Percentiles rank a stretch among this genome's conserved stretches.
phyloP scores from a whole-genome alignment of 2,113 vertebrate species.

The Leptobrachium leishanense region DNA sequence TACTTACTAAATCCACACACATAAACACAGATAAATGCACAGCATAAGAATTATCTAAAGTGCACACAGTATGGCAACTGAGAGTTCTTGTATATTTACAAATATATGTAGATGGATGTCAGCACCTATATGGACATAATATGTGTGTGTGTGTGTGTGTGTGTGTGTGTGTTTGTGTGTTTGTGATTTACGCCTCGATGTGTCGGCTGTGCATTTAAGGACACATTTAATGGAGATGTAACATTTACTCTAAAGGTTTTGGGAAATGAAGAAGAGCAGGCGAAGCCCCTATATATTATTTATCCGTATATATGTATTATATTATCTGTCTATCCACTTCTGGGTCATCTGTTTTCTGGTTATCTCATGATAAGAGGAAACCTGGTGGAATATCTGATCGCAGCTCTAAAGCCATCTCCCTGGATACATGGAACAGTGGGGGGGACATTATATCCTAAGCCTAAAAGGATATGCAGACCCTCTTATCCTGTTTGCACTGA shows the following conservation, averaged over 20 bases:
- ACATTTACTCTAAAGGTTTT: constrained; percentile 15
- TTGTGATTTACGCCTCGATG: background rate
- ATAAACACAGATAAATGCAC: no score
- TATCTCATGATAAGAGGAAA: constrained; percentile 38
- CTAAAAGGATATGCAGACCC: constrained; percentile 36
- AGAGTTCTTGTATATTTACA: no score
- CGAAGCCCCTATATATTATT: background rate
- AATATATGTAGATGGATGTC: background rate
- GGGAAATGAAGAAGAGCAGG: background rate
- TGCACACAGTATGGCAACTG: no score
- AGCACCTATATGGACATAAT: no score
- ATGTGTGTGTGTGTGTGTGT: no score
- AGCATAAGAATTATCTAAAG: no score
- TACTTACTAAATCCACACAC: no score
- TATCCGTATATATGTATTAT: background rate
- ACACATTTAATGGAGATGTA: constrained; percentile 4
- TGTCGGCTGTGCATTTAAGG: background rate
- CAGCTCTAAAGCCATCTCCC: constrained; percentile 29
- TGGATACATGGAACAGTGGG: constrained; percentile 34
- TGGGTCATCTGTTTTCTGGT: constrained; percentile 35
- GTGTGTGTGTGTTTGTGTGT: background rate
- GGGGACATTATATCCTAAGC: constrained; percentile 50
- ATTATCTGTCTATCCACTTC: constrained; percentile 30
- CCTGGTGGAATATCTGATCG: constrained; percentile 34
- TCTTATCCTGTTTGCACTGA: constrained; percentile 28